These are phyloP conservation scores for Meteorus sp. DNA, from an alignment of 1,140 invertebrate species.

Conservation along the genomic window DNA sequence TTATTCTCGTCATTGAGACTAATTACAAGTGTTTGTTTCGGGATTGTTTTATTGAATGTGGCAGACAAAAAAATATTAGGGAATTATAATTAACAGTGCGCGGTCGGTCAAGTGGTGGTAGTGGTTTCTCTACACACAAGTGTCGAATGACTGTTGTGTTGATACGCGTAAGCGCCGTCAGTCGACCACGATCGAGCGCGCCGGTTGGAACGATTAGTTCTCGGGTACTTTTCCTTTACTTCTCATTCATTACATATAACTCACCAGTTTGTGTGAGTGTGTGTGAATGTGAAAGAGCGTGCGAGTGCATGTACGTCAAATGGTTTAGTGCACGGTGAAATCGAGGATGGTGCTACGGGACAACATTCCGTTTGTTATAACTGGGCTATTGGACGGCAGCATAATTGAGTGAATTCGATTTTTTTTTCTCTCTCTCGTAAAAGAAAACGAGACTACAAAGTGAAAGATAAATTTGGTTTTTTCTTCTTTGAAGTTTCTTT, in stretches of 20 bases:
- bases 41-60: too few species aligned
- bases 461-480: too few species aligned
- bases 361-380: neutral
- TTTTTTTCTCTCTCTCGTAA: too few species aligned
- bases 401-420: too few species aligned
- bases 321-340: neutral
- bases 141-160: constrained; percentile 5
- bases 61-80: neutral
- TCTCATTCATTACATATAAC: neutral
- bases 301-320: neutral
- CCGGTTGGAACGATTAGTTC: neutral
- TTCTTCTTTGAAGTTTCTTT: too few species aligned
- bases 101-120: neutral
- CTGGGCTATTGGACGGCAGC: too few species aligned
- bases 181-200: constrained; percentile 12
- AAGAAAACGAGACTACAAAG: too few species aligned
- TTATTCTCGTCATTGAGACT: too few species aligned
- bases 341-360: neutral
- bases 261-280: too few species aligned
- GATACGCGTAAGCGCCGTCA: neutral
- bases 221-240: constrained; percentile 8
- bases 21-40: too few species aligned
- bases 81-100: neutral
- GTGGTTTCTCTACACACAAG: too few species aligned
- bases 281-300: too few species aligned